Evolutionary conservation across 1,140 invertebrate genomes (phyloP).

Genomic region (Meloidogyne exigua): DNA sequence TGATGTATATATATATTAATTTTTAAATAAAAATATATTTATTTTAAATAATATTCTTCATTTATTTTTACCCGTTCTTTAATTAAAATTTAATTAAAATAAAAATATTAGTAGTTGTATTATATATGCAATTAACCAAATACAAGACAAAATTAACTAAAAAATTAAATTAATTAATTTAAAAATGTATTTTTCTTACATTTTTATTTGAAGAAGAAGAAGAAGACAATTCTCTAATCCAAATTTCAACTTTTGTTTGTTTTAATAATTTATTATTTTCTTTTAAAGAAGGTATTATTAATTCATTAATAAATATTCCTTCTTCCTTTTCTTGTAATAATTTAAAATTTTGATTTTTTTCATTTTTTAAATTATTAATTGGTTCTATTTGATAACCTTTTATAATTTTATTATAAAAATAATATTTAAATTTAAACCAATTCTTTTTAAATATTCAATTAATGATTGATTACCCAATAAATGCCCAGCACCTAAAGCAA

Average conservation of each 20-base stretch:
- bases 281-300: background rate
- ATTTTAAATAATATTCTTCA: too few relatives aligned
- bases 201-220: background rate
- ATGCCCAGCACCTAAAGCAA: constrained; percentile 26
- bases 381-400: background rate
- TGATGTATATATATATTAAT: too few relatives aligned
- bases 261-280: background rate
- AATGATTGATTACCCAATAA: constrained; percentile 23
- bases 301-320: background rate
- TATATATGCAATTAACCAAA: too few relatives aligned
- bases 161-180: too few relatives aligned
- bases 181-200: background rate
- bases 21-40: too few relatives aligned
- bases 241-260: background rate
- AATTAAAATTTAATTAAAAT: too few relatives aligned
- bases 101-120: too few relatives aligned
- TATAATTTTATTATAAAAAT: background rate
- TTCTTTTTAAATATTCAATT: constrained; percentile 8
- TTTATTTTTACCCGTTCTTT: too few relatives aligned
- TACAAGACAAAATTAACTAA: too few relatives aligned
- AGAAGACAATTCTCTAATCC: background rate
- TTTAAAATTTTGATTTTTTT: background rate
- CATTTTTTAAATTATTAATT: background rate
- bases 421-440: constrained; percentile 8
- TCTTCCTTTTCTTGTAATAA: background rate